Base-by-base conservation (phyloP, 2,113 vertebrate species). In the Arizona elegans region DNA sequence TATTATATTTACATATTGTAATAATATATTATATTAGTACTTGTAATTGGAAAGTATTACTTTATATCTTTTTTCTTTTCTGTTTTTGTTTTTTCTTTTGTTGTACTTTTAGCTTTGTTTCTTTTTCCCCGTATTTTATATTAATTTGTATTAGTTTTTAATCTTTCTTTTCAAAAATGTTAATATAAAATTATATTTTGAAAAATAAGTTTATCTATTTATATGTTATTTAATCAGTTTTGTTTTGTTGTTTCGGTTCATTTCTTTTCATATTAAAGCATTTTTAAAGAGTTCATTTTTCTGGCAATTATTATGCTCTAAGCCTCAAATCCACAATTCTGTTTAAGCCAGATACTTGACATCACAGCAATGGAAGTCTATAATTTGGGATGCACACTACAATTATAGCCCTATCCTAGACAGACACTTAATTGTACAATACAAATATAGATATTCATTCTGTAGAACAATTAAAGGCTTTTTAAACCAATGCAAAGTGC, bases 251-350 rank as follows among this genome's bases (percentile, higher is more conserved):
- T 21, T 81, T 81, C 17, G 3, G 17, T 81, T 81, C 75, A 38
- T 43, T 75, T 81, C 33, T 43, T 81, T 81, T 81, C 17, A 81
- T 81, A 81, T 43, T 81, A 43, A 81, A 81, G 33, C 3, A 81
- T 81, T 81, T 81, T 81, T 81, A 81, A 81, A 43, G 8, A 38
- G 75, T 81, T 81, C 75, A 43, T 53, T 55, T 8, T 53, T 59
- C 59, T 88, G 59, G 50, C n/a, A 65, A 70, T 75, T 92, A 21
- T 92, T 94, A 86, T 29, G 17, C 15, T 89, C 10, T 92, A 88
- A 94, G 94, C 92, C 94, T 96, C 94, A 93, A 92, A 94, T 90
- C 52, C 91, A 91, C 19, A 93, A 93, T 93, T 43, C 86, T 62
- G 47, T 92, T 70, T 54, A 52, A 92, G 52, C 53, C 29, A 47